Conservation (phyloP, 2,888 invertebrate species). For the Bombylius major region DNA sequence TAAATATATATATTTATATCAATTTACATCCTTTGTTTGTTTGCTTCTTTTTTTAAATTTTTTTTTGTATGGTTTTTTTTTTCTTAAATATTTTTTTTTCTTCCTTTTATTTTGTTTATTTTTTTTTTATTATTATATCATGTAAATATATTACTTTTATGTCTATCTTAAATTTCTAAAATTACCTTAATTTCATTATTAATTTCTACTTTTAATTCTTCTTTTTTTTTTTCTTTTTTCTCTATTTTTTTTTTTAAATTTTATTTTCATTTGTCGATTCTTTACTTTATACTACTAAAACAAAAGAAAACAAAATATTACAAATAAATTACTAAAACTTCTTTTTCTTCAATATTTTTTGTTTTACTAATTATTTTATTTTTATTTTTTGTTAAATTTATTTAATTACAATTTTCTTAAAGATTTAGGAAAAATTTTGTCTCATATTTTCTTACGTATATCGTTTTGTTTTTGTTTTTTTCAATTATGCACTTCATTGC, state of each 20-base stretch:
- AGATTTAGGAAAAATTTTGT: no score
- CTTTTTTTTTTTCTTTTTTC: neutral
- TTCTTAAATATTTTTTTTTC: neutral
- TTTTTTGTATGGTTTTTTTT: neutral
- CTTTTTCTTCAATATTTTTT: no score
- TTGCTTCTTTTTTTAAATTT: neutral
- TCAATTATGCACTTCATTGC: no score
- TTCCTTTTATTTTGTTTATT: neutral
- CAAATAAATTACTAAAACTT: no score
- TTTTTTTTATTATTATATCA: neutral
- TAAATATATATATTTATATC: conserved; percentile 10
- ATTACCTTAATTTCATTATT: neutral
- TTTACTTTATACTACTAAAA: neutral
- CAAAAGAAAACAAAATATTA: no score
- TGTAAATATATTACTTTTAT: neutral
- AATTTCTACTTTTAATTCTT: neutral
- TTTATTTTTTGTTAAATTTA: no score
- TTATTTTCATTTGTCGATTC: neutral
- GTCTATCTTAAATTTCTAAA: neutral
- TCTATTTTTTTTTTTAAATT: neutral
- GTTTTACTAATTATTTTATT: no score
- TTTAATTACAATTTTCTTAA: no score
- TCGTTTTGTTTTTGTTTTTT: no score
- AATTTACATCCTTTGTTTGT: conserved; percentile 6
- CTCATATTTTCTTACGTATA: no score